Evolutionary conservation across 2,888 invertebrate species (phyloP), one percentile per base, ranked within the genome.

Genomic region (Nephrocerus scutellatus): DNA sequence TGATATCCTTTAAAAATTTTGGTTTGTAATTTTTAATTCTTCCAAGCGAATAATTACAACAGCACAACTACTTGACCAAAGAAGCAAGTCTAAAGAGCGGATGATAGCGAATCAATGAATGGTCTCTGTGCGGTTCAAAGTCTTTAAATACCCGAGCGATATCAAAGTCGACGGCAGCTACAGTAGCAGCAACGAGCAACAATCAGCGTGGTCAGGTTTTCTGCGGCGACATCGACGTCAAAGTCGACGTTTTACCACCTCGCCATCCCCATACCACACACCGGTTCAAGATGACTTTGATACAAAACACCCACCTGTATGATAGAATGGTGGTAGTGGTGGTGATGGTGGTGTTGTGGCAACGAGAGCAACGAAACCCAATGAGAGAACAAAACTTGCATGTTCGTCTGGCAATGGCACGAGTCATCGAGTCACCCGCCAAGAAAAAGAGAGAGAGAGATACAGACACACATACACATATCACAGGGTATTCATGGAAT

Each of bases 41-140:
- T 25, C 16, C 49, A 50, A 52, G 61, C 66, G 63, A 59, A 54
- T 49, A 57, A 63, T 63, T 66, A 65, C 66, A 65, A 66, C 63
- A 60, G 60, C 49, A 55, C 56, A 56, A 54, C 59, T 59, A 59
- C 53, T 52, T 53, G 52, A 59, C 61, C 53, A 57, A 60, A 59
- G 61, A 57, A 61, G 61, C 60, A 63, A 76, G 76, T 73, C 75
- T 74, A 72, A 74, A 72, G 73, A 71, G 72, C 68, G 75, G 72
- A 74, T 74, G 77, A 75, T 76, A 77, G 76, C 76, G 75, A 74
- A 76, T 76, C 76, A 77, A 77, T 77, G 77, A 74, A 75, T 76
- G 72, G 61, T 72, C 72, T 72, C 71, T 73, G 72, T 72, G 71
- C 74, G 72, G 73, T 67, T 72, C 72, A 74, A 73, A 73, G 73